phyloP scores from a whole-genome alignment of 2,888 invertebrate genomes.

The Hemaris fuciformis region DNA sequence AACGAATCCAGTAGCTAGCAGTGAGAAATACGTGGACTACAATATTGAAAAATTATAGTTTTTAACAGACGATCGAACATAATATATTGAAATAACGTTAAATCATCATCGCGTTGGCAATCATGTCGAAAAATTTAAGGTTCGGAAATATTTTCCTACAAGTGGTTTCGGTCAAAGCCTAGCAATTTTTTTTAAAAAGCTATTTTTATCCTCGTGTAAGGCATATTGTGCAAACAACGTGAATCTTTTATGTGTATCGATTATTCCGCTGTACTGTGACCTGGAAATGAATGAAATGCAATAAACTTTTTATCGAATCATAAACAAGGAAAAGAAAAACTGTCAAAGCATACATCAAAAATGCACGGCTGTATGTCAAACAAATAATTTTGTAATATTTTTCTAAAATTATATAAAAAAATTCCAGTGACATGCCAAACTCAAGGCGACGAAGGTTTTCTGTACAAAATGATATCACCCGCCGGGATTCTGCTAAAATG shows the following conservation, averaged over 20 bases:
- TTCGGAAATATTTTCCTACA: no score
- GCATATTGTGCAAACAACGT: neutral
- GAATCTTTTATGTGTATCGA: neutral
- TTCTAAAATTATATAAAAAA: conserved; percentile 30
- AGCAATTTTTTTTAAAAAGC: neutral
- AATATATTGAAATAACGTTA: no score
- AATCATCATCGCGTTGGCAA: no score
- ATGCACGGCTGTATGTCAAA: conserved; percentile 24
- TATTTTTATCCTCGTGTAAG: neutral
- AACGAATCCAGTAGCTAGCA: no score
- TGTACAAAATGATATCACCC: conserved; percentile 54
- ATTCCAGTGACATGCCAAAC: conserved; percentile 63
- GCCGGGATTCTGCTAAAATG: conserved; percentile 39
- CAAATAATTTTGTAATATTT: conserved; percentile 22
- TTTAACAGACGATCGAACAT: no score
- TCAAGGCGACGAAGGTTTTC: conserved; percentile 67
- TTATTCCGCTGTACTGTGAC: neutral
- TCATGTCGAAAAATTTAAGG: no score
- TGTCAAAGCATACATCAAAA: conserved; percentile 21
- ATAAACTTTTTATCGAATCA: neutral
- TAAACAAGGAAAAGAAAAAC: neutral
- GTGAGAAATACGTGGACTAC: no score
- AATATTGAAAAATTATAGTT: no score
- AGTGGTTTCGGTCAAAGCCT: neutral
- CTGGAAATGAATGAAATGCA: neutral